These are phyloP conservation scores for Calephelis perditalis DNA, from an alignment of 2,888 invertebrate species.

Conservation along the genomic window DNA sequence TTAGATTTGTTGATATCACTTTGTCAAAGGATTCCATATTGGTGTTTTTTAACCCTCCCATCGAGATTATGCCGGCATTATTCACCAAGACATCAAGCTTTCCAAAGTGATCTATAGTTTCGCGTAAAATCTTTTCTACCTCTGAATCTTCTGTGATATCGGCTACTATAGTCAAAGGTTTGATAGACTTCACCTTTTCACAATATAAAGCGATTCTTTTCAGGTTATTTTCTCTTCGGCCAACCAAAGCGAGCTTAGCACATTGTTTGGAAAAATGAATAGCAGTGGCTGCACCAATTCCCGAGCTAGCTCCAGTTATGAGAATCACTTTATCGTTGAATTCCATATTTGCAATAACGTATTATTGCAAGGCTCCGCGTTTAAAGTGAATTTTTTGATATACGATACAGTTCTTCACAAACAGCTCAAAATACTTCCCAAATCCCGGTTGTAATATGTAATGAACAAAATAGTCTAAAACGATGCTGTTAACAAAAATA, in stretches of 20 bases:
- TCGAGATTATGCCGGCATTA: constrained; percentile 89
- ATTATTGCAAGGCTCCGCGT: not conserved
- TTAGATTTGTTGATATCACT: constrained; percentile 91
- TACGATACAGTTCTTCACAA: too few species aligned
- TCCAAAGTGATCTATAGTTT: constrained; percentile 83
- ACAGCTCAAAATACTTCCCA: too few species aligned
- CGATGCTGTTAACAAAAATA: too few species aligned
- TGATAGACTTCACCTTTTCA: constrained; percentile 74
- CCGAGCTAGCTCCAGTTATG: constrained; percentile 85
- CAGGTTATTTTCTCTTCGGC: constrained; percentile 57
- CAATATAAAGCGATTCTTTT: constrained; percentile 60
- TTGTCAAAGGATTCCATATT: constrained; percentile 89
- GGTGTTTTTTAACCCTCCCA: constrained; percentile 89
- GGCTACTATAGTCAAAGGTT: constrained; percentile 77
- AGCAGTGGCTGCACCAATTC: constrained; percentile 85
- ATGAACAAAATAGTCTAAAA: too few species aligned
- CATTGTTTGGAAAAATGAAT: constrained; percentile 81
- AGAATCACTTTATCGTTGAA: constrained; percentile 80
- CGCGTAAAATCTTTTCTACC: constrained; percentile 80
- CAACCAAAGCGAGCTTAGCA: constrained; percentile 81
- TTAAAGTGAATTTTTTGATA: not conserved
- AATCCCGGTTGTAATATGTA: too few species aligned
- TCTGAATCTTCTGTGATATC: constrained; percentile 84
- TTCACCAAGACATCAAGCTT: constrained; percentile 89
- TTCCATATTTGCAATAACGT: constrained; percentile 54